Base-by-base conservation (phyloP, 2,888 invertebrate genomes). In the Agrochola macilenta region DNA sequence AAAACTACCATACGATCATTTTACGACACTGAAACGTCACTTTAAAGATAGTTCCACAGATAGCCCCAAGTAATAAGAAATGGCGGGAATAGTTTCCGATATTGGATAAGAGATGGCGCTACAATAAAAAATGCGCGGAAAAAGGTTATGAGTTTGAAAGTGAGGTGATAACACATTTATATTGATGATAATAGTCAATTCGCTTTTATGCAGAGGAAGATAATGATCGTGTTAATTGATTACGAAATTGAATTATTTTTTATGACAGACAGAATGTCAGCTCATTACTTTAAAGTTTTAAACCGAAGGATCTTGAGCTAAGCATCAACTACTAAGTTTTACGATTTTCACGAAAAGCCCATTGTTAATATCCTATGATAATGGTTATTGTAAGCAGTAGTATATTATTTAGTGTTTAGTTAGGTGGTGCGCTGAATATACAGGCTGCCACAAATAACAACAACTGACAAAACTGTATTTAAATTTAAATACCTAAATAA, bases 1-100 rank as follows among this genome's bases (percentile, higher is more conserved):
- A 89, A 90, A 89, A 88, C 78, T 74, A 77, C 78, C 83, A 77
- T 86, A 79, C 49, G 74, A 74, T 78, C 79, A 68, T 64, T 89
- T 89, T 86, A 89, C 78, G 89, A 78, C 69, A 61, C 71, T 66
- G 69, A 69, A 66, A 76, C 72, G 85, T 76, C 58, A 71, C 52
- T 79, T 83, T 80, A 79, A 83, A 74, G 80, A 76, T 68, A 74
- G 58, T 26, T 54, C 9, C 9, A 20, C 54, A n/a, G 54, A 23
- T n/a, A 5, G 46, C 65, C 74, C 54, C 60, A 35, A 73, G 82
- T 72, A 74, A 85, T 82, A 78, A 74, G 85, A 78, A 71, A 78
- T 54, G 30, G 70, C 70, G 74, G 52, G 23, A 82, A 79, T 80
- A 71, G 80, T 71, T 84, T 49, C 26, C 54, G n/a, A 74, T 80